A percentile compares a stretch with the other conserved stretches of the same genome.
phyloP scores from a whole-genome alignment of 2,888 invertebrate genomes.

The Drosophila barbarae region DNA sequence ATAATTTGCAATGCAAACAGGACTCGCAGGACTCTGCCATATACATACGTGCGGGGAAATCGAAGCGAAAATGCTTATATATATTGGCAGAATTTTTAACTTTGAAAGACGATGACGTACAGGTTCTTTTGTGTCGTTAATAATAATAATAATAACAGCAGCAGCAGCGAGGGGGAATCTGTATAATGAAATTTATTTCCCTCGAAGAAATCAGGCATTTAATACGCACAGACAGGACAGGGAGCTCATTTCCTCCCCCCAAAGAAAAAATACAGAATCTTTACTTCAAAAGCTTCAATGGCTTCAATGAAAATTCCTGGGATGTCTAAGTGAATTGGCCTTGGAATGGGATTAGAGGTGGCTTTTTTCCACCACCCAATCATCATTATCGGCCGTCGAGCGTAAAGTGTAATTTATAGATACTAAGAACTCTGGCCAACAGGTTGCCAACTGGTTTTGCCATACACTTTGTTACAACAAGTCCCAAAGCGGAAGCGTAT shows the following conservation, averaged over 20 bases:
- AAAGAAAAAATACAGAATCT: conserved; percentile 9
- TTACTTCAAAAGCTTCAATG: conserved; percentile 19
- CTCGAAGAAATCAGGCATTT: conserved; percentile 5
- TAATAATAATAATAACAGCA: conserved; percentile 6
- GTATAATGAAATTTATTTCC: conserved; percentile 24
- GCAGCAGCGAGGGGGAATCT: background rate
- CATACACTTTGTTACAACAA: conserved; percentile 39
- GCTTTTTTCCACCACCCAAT: conserved; percentile 33
- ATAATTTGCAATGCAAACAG: conserved; percentile 45
- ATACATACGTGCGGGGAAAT: conserved; percentile 1
- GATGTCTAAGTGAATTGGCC: conserved; percentile 40
- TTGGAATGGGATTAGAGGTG: conserved; percentile 35
- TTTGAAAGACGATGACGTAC: conserved; percentile 26
- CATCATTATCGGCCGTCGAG: conserved; percentile 36
- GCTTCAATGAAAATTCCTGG: conserved; percentile 45
- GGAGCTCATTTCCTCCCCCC: background rate
- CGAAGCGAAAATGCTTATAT: conserved; percentile 9
- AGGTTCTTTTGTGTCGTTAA: conserved; percentile 29
- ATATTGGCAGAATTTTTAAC: conserved; percentile 22
- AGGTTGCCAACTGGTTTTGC: conserved; percentile 59
- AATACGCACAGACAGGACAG: background rate
- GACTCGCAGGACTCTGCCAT: conserved; percentile 13
- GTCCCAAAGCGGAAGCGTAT: conserved; percentile 64
- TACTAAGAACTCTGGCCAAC: conserved; percentile 55
- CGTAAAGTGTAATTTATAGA: conserved; percentile 60